These are phyloP conservation scores for Pachypanchax playfairii DNA, from an alignment of 2,113 vertebrate species.

Conservation along the genomic window DNA sequence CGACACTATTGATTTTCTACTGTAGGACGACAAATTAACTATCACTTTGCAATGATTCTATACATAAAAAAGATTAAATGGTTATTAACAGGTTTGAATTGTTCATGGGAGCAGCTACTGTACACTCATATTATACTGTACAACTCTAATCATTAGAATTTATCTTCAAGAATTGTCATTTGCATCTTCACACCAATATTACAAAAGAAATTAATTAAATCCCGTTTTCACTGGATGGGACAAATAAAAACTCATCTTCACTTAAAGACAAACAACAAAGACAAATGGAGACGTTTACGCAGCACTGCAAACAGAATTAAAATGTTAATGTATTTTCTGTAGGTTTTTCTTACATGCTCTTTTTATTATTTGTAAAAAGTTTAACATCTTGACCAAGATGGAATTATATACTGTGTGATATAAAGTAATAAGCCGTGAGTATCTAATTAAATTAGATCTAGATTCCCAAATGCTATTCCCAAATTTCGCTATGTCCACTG, in stretches of 20 bases:
- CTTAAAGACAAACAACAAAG: too few species aligned
- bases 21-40: slow-evolving; percentile 50
- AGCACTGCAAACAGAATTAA: neutral
- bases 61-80: slow-evolving; percentile 38
- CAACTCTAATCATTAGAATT: slow-evolving; percentile 65
- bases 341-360: too few species aligned
- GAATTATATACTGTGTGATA: too few species aligned
- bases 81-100: slow-evolving; percentile 64
- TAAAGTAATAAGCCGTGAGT: slow-evolving; percentile 7
- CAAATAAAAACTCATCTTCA: neutral
- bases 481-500: slow-evolving; percentile 13
- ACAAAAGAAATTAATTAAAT: slow-evolving; percentile 24
- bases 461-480: slow-evolving; percentile 16
- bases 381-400: too few species aligned
- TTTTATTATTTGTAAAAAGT: too few species aligned
- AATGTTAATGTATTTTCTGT: neutral
- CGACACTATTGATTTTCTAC: slow-evolving; percentile 61
- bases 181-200: slow-evolving; percentile 38
- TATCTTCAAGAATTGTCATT: slow-evolving; percentile 66
- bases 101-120: slow-evolving; percentile 27
- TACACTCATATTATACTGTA: slow-evolving; percentile 46
- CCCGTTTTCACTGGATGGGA: neutral
- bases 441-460: slow-evolving; percentile 13
- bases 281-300: too few species aligned
- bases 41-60: slow-evolving; percentile 38